A percentile compares a stretch with the other conserved stretches of the same genome.
These are phyloP conservation scores for Cryptosula pallasiana DNA, from an alignment of 2,888 invertebrate species.

Conservation along the genomic window DNA sequence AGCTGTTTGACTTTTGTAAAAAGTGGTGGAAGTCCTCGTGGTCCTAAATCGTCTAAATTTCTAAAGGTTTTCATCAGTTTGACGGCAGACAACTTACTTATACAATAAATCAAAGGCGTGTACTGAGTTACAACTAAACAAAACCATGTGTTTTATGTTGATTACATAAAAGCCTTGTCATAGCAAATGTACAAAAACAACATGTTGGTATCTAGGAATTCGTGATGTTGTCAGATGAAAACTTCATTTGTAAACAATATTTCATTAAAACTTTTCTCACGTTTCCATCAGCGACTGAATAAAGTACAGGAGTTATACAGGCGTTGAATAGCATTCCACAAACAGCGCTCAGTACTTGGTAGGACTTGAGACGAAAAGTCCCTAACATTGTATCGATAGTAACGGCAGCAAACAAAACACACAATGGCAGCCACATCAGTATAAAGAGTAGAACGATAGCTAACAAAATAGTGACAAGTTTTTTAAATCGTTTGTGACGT, in stretches of 20 bases:
- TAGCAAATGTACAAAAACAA: too few species aligned
- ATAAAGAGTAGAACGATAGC: not conserved
- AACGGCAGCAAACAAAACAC: not conserved
- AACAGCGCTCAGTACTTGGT: not conserved
- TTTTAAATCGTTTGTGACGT: not conserved
- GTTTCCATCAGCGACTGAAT: not conserved
- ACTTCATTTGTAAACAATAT: not conserved
- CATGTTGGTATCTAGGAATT: too few species aligned
- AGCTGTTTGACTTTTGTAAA: too few species aligned
- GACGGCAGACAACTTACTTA: too few species aligned
- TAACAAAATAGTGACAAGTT: not conserved
- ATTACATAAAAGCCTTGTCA: too few species aligned
- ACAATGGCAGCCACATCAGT: slow-evolving; percentile 9
- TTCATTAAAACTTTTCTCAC: not conserved
- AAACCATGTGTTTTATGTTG: too few species aligned
- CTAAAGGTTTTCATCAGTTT: too few species aligned
- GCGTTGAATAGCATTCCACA: not conserved
- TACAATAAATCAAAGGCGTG: too few species aligned
- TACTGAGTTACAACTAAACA: too few species aligned
- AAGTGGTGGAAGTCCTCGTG: too few species aligned
- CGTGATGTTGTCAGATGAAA: not conserved
- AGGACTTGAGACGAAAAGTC: not conserved
- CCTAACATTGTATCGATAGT: not conserved
- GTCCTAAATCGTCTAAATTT: too few species aligned
- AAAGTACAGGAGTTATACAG: slow-evolving; percentile 1